Percentiles rank a stretch among this genome's conserved stretches.
These are phyloP conservation scores for Rhyzopertha dominica DNA, from an alignment of 1,140 invertebrate genomes.

Conservation along the genomic window DNA sequence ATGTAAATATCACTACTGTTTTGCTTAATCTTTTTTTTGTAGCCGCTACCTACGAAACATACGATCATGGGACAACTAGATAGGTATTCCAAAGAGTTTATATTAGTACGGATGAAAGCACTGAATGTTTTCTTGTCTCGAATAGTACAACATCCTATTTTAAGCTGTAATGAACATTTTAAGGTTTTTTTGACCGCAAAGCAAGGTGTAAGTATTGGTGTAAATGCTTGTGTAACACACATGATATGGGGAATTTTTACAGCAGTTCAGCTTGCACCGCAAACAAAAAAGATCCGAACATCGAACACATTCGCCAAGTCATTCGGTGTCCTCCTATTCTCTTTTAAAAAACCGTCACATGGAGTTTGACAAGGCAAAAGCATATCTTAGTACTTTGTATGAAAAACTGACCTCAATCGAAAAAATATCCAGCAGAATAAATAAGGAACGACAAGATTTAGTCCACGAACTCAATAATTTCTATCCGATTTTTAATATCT, in stretches of 20 bases:
- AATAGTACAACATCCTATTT: conserved; percentile 57
- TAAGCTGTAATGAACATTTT: conserved; percentile 65
- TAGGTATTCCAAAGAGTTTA: conserved; percentile 71
- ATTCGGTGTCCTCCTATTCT: conserved; percentile 36
- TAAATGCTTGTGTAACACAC: background rate
- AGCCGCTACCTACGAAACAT: conserved; percentile 73
- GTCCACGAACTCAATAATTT: conserved; percentile 52
- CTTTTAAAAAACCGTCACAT: conserved; percentile 55
- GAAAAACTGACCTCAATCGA: conserved; percentile 63
- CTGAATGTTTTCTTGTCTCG: conserved; percentile 64
- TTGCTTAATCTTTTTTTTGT: conserved; percentile 35
- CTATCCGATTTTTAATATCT: conserved; percentile 53
- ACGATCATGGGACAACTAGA: conserved; percentile 65
- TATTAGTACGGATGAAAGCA: conserved; percentile 63
- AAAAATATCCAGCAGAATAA: conserved; percentile 60
- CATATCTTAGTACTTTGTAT: conserved; percentile 58
- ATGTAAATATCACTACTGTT: conserved; percentile 1
- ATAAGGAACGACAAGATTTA: conserved; percentile 62
- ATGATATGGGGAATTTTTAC: conserved; percentile 23
- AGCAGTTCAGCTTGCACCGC: conserved; percentile 63
- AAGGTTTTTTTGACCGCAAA: conserved; percentile 66
- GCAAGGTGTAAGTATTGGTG: conserved; percentile 52
- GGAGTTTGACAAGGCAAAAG: conserved; percentile 61
- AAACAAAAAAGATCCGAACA: conserved; percentile 56
- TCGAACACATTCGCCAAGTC: conserved; percentile 35